Evolutionary conservation across 2,888 invertebrate species (phyloP), one percentile per base, ranked within the genome.

Genomic region (Drosophila nr. medialis): DNA sequence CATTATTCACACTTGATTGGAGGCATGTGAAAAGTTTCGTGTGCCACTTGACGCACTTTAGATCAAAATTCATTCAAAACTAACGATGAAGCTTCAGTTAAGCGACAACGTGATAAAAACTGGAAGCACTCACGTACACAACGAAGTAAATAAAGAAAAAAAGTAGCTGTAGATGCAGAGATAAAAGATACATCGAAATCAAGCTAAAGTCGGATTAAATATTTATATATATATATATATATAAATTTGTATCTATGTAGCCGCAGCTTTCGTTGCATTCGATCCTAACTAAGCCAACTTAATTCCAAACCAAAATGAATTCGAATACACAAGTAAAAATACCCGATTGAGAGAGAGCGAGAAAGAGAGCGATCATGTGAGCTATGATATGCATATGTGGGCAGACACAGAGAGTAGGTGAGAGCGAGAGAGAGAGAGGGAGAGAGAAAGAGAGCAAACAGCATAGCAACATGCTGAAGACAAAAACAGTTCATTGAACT

Each of bases 401-500:
- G 68, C 2, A 49, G 50, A 10, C 32, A 5, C 18, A 64, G 63
- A 75, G 69, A 63, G 63, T 38, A 24, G 30, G 61, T 60, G 60
- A 64, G 58, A 58, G 54, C 13, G 42, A 34, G 34, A 56, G 50
- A 18, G 56, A 58, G 64, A 64, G 42, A 34, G 34, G 53, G 50
- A 15, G 56, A 42, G 21, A 6, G 61, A 40, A 58, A 48, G 72
- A 21, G 60, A 62, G 75, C 64, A 11, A 80, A 54, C 61, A 89
- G 90, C 90, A 82, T 84, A 73, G 84, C 84, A 85, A 90, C 90
- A 85, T 83, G 74, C 67, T 82, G 73, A 90, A 87, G 78, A 81
- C 72, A 75, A 80, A 81, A 82, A 74, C 87, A 85, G 90, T 90
- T 90, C 90, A 90, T 83, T 90, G 90, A 90, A 90, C 90, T 90